A percentile compares a stretch with the other conserved stretches of the same genome.
Conservation (phyloP, 2,888 invertebrate genomes). For the Beris chalybata region DNA sequence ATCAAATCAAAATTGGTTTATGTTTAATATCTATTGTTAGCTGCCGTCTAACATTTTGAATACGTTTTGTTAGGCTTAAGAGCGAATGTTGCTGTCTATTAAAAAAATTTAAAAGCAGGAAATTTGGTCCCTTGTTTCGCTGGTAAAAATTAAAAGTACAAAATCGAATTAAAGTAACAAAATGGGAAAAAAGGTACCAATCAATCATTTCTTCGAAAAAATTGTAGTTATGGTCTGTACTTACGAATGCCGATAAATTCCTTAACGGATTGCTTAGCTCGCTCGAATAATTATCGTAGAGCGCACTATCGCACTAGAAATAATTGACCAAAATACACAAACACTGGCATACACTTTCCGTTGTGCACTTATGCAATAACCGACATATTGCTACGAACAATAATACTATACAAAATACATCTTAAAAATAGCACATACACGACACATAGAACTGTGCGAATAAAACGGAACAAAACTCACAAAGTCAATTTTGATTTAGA, state of each 20-base stretch:
- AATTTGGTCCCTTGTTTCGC: neutral
- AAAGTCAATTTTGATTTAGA: too few species aligned
- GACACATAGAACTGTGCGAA: neutral
- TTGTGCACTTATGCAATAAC: constrained; percentile 22
- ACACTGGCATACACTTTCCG: constrained; percentile 1
- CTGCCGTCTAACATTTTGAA: neutral
- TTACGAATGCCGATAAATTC: constrained; percentile 6
- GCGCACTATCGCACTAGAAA: neutral
- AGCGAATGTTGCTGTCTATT: neutral
- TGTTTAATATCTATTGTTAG: constrained; percentile 15
- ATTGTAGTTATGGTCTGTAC: neutral
- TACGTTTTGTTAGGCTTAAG: constrained; percentile 4
- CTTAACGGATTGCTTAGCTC: neutral
- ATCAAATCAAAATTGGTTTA: constrained; percentile 9
- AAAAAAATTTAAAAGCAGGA: neutral
- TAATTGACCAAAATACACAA: neutral
- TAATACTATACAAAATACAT: constrained; percentile 10
- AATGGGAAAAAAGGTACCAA: too few species aligned
- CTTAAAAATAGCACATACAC: constrained; percentile 13
- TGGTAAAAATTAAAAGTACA: constrained; percentile 5
- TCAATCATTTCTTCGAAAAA: too few species aligned
- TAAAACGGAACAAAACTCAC: too few species aligned
- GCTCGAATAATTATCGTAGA: neutral
- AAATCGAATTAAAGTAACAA: neutral
- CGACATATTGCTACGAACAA: constrained; percentile 1